Conservation (phyloP, 2,888 invertebrate species). For the Sympetrum striolatum region DNA sequence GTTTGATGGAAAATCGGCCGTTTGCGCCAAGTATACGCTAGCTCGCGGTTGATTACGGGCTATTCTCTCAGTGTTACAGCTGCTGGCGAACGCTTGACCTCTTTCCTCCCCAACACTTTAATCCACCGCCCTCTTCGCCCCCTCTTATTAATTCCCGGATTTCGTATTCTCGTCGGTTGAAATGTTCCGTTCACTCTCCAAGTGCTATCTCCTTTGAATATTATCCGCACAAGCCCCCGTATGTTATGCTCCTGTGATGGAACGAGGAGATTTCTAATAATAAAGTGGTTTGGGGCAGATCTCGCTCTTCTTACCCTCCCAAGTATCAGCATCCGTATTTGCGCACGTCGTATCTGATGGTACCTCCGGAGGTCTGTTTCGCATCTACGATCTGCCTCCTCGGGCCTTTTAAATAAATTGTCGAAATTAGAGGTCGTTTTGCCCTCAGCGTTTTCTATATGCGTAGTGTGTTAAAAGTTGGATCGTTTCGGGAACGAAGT, state of each 20-base stretch:
- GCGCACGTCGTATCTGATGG: no score
- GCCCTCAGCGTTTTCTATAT: no score
- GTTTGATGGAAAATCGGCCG: not conserved
- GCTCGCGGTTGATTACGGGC: not conserved
- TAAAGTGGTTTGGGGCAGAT: not conserved
- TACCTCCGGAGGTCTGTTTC: no score
- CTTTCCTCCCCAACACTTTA: not conserved
- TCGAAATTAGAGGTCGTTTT: no score
- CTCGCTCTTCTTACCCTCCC: not conserved
- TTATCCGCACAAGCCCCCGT: not conserved
- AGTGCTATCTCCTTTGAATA: not conserved
- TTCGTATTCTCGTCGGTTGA: not conserved
- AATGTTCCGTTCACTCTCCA: not conserved
- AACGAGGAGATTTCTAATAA: slow-evolving; percentile 11
- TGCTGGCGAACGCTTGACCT: not conserved
- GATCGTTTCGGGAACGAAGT: no score
- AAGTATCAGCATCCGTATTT: no score
- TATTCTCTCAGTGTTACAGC: not conserved
- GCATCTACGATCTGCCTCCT: no score
- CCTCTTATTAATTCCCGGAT: not conserved
- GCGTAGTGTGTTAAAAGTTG: no score
- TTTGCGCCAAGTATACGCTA: not conserved
- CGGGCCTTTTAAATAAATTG: no score
- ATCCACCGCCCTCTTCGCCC: not conserved
- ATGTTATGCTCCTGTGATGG: not conserved